Conservation (phyloP, 2,888 invertebrate species). For the Hypomecis punctinalis region DNA sequence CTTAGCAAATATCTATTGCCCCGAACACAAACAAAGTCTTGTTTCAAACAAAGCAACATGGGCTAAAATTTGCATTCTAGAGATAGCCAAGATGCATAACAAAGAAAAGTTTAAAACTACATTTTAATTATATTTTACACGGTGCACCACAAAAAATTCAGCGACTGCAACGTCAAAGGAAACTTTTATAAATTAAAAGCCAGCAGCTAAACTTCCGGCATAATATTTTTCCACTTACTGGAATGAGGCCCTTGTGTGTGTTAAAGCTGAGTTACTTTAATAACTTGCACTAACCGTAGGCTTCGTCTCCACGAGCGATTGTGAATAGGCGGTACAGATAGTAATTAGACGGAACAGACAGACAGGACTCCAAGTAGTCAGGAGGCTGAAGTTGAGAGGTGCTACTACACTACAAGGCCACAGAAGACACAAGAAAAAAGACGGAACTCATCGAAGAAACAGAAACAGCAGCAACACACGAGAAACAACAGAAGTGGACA, state of each 20-base stretch:
- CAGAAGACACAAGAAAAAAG: no score
- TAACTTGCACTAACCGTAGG: constrained; percentile 45
- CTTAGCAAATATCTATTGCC: no score
- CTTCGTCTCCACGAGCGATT: constrained; percentile 32
- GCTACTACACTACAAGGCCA: no score
- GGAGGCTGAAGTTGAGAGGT: no score
- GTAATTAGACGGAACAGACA: no score
- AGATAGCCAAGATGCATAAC: background rate
- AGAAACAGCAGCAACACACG: no score
- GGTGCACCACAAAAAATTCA: background rate
- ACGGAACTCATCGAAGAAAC: no score
- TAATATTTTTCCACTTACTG: constrained; percentile 47
- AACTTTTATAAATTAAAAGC: constrained; percentile 31
- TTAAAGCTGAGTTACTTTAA: constrained; percentile 53
- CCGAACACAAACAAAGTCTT: no score
- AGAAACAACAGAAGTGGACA: no score
- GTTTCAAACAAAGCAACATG: no score
- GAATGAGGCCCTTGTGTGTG: constrained; percentile 51
- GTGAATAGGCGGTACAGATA: background rate
- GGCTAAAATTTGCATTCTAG: background rate
- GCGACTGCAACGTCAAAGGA: constrained; percentile 28
- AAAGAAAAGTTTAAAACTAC: background rate
- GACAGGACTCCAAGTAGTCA: no score
- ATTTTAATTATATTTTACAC: background rate
- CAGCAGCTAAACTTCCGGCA: constrained; percentile 38